phyloP scores from a whole-genome alignment of 1,140 invertebrate genomes.

The Kradibia gibbosae region DNA sequence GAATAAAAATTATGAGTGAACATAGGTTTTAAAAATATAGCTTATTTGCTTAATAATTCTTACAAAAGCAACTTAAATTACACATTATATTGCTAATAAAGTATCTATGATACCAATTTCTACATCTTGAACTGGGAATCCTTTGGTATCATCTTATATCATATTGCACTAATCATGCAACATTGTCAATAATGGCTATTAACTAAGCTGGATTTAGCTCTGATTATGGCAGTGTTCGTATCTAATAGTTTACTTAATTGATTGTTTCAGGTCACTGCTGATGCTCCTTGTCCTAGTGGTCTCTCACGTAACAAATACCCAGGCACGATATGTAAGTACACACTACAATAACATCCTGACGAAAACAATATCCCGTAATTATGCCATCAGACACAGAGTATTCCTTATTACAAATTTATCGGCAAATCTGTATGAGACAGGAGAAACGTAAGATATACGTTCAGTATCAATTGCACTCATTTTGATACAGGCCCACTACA shows the following conservation, averaged over 20 bases:
- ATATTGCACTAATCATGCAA: neutral
- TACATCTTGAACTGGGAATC: neutral
- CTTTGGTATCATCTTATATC: neutral
- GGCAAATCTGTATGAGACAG: neutral
- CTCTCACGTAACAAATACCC: constrained; percentile 59
- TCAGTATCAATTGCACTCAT: neutral
- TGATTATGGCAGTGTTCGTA: neutral
- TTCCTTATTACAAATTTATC: constrained; percentile 30
- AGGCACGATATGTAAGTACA: constrained; percentile 68
- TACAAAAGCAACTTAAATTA: neutral
- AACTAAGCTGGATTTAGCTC: neutral
- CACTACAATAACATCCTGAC: neutral
- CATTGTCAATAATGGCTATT: neutral
- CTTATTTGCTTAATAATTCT: neutral
- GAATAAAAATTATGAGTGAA: neutral
- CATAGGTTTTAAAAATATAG: neutral
- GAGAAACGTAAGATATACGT: neutral
- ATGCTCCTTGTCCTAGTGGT: constrained; percentile 67
- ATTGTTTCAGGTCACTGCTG: constrained; percentile 70
- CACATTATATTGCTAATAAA: neutral
- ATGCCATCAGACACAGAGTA: constrained; percentile 30
- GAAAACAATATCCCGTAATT: constrained; percentile 39
- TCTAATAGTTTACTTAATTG: constrained; percentile 32
- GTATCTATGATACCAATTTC: neutral
- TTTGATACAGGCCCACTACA: neutral